Conservation (phyloP, 2,888 invertebrate species). For the Scaptomyza caliginosa region DNA sequence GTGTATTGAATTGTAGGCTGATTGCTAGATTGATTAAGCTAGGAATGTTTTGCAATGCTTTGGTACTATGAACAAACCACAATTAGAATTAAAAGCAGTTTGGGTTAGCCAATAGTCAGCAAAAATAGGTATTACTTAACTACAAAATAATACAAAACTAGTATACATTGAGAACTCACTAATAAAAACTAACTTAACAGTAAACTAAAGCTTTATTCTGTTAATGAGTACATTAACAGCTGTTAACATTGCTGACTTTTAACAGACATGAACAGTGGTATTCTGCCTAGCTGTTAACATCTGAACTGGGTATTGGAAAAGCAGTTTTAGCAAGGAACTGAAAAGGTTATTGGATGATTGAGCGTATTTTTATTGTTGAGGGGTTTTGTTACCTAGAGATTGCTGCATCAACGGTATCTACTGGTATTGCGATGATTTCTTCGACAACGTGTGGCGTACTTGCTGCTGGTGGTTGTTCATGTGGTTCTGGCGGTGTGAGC, state of each 20-base stretch:
- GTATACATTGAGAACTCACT: no score
- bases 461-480: slow-evolving; percentile 72
- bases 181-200: neutral
- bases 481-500: slow-evolving; percentile 71
- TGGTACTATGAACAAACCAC: neutral
- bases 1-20: neutral
- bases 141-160: no score
- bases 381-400: slow-evolving; percentile 75
- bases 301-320: neutral
- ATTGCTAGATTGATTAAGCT: neutral
- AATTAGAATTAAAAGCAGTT: neutral
- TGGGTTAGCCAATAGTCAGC: neutral
- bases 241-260: neutral
- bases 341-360: neutral
- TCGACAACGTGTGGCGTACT: slow-evolving; percentile 66
- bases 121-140: neutral
- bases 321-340: neutral
- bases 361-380: neutral
- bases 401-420: slow-evolving; percentile 81
- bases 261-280: neutral
- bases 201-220: neutral
- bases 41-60: neutral
- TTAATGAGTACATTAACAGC: neutral
- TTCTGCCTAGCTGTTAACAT: neutral
- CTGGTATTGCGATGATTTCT: slow-evolving; percentile 78